Evolutionary conservation across 2,113 vertebrate species (phyloP).

Genomic region (Varanus salvator): DNA sequence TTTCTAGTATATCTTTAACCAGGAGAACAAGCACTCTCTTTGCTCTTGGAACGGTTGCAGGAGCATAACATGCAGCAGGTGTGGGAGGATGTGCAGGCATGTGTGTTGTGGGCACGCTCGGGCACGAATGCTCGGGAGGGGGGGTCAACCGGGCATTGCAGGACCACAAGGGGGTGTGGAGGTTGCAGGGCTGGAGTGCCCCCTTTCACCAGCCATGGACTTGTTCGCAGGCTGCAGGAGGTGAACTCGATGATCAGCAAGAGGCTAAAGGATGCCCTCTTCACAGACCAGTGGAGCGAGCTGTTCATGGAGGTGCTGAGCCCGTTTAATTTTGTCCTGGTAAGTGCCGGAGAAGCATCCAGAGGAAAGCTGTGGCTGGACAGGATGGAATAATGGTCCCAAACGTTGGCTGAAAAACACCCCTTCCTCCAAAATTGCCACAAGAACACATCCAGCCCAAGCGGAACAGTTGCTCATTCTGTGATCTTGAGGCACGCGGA

Average conservation of each 20-base stretch:
- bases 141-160: too few relatives aligned
- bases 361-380: too few relatives aligned
- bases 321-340: constrained; percentile 93
- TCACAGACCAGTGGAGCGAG: constrained; percentile 97
- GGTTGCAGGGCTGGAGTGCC: neutral
- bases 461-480: too few relatives aligned
- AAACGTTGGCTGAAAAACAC: neutral
- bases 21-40: neutral
- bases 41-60: neutral
- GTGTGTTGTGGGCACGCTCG: neutral
- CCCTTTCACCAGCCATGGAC: neutral
- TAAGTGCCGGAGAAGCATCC: constrained; percentile 63
- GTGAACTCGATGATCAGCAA: constrained; percentile 98
- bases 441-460: neutral
- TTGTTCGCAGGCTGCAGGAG: constrained; percentile 88
- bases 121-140: neutral
- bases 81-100: neutral
- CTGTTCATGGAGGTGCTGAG: constrained; percentile 94
- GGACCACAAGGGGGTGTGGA: neutral
- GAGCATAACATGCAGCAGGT: neutral
- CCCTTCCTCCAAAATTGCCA: neutral
- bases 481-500: neutral
- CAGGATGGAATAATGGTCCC: too few relatives aligned
- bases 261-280: constrained; percentile 94
- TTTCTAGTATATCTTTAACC: neutral